Base-by-base conservation (phyloP, 2,888 invertebrate species). In the Nemotelus nigrinus region DNA sequence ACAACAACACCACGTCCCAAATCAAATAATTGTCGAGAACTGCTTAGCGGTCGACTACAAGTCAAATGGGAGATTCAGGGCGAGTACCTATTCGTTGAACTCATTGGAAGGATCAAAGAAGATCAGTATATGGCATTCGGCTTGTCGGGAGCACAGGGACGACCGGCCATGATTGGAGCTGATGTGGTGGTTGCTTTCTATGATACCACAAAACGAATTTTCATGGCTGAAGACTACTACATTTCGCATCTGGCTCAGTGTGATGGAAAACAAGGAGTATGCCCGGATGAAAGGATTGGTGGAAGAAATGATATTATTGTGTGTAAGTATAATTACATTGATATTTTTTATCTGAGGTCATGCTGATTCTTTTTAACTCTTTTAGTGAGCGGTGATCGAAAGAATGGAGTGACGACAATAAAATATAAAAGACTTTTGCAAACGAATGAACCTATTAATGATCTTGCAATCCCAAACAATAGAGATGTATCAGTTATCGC, bases 101-200 rank as follows among this genome's bases (percentile, higher is more conserved):
- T 96, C 63, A 92, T 94, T 2, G 96, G 94, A 0, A 90, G 92
- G 50, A 93, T 96, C 50, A 89, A 90, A 45, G 94, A 93, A 82
- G 94, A 95, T 83, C 94, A 96, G 84, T 97, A 96, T 86, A 93
- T 96, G 89, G 93, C 96, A 0, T 96, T 97, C 81, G 96, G 96
- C 0, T 87, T 95, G 57, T 95, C 95, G 2, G 96, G 96, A 0
- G 91, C 91, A 57, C 92, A 93, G 83, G 93, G 93, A 10, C 88
- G 89, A 50, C 88, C 93, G 0, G 92, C 92, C 85, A 96, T 96
- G 96, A 84, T 86, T 76, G 95, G 95, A 7, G 93, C 93, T 0
- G 96, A 97, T 83, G 93, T 96, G 3, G 93, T 93, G 0, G 94
- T 97, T 1, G 94, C 94, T 2, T 96, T 92, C 83, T 93, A 92